A percentile compares a stretch with the other conserved stretches of the same genome.
Conservation (phyloP, 2,797 vertebrate genomes). For the Argya squamiceps region DNA sequence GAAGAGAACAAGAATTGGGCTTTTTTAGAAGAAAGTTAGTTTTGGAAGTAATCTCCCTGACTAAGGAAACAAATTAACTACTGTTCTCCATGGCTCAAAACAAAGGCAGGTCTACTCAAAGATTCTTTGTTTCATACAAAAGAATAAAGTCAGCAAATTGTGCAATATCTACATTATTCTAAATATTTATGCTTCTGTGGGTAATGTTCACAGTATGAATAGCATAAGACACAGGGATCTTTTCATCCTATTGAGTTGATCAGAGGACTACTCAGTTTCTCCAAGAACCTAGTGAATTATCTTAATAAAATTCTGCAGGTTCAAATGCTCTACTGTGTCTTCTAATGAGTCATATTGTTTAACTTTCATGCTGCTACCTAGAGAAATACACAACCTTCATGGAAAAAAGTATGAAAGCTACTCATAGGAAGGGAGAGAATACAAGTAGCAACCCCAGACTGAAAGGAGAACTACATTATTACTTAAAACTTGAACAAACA, state of each 20-base stretch:
- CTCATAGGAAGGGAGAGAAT: neutral
- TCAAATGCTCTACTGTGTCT: neutral
- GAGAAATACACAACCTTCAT: neutral
- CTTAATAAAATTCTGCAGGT: neutral
- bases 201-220: neutral
- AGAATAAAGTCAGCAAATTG: neutral
- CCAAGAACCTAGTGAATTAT: neutral
- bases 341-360: neutral
- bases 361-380: neutral
- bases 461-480: neutral
- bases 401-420: neutral
- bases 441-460: neutral
- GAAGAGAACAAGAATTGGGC: neutral
- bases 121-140: neutral
- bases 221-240: neutral
- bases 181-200: neutral
- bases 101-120: neutral
- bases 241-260: neutral
- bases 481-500: neutral
- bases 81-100: neutral
- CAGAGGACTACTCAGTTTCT: neutral
- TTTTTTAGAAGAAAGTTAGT: neutral
- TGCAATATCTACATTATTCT: neutral
- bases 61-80: neutral
- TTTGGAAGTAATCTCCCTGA: neutral